Conservation (phyloP, 2,797 vertebrate species). For the Mormyrus proboscirostris region DNA sequence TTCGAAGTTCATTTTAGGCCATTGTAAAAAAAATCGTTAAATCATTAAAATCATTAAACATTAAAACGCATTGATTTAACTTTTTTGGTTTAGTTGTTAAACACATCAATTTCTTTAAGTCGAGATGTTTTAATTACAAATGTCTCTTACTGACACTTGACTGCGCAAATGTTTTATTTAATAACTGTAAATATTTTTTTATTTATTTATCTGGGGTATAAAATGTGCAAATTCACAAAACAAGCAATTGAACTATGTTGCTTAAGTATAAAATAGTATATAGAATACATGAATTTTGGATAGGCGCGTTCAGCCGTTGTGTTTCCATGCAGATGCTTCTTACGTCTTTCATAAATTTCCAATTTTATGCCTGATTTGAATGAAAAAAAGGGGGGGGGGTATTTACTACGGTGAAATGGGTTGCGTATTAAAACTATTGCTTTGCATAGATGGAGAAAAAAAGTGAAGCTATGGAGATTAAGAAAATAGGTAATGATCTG, state of each 20-base stretch:
- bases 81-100: background rate
- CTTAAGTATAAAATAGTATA: background rate
- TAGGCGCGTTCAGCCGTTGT: background rate
- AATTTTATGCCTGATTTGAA: background rate
- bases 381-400: background rate
- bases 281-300: background rate
- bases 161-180: background rate
- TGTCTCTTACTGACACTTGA: background rate
- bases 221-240: background rate
- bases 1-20: background rate
- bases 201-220: background rate
- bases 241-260: background rate
- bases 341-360: background rate
- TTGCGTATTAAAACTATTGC: background rate
- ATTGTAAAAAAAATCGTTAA: background rate
- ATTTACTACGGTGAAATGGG: background rate
- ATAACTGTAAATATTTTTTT: background rate
- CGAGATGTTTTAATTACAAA: background rate
- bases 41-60: background rate
- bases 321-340: background rate
- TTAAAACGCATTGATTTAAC: background rate
- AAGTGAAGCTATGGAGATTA: background rate
- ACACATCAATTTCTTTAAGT: background rate
- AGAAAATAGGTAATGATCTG: background rate
- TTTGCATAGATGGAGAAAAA: conserved; percentile 7